Percentiles rank a stretch among this genome's conserved stretches.
phyloP scores from a whole-genome alignment of 1,140 invertebrate species.

The Campoletis sonorensis region DNA sequence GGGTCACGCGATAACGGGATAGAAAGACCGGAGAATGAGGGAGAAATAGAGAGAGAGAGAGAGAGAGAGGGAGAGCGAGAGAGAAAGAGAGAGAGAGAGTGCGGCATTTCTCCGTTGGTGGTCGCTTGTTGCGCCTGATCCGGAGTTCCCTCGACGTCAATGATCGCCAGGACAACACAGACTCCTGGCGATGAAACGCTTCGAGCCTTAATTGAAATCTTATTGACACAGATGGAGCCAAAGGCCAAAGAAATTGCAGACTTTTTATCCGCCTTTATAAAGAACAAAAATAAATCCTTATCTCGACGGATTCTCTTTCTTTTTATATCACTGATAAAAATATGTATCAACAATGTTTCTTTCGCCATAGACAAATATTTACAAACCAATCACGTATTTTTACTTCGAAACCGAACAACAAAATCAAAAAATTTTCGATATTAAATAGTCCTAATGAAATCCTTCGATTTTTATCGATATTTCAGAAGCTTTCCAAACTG shows the following conservation, averaged over 20 bases:
- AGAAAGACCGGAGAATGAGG: constrained; percentile 7
- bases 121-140: constrained; percentile 15
- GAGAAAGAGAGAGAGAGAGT: background rate
- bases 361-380: too few species aligned
- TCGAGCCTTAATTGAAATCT: constrained; percentile 17
- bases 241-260: background rate
- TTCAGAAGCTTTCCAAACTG: too few species aligned
- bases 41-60: background rate
- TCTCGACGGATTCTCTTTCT: too few species aligned
- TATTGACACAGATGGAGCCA: constrained; percentile 2
- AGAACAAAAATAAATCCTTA: too few species aligned
- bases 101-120: background rate
- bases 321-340: too few species aligned
- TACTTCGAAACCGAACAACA: too few species aligned
- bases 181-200: background rate
- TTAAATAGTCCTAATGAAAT: too few species aligned
- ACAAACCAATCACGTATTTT: too few species aligned
- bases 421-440: too few species aligned
- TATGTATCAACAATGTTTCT: too few species aligned
- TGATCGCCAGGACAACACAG: constrained; percentile 1
- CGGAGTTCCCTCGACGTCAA: constrained; percentile 14
- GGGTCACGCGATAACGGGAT: background rate
- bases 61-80: background rate
- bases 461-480: too few species aligned
- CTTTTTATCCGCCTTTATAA: too few species aligned